Percentiles rank a stretch among this genome's conserved stretches.
Evolutionary conservation across 2,113 vertebrate species (phyloP).

Genomic region (Ageneiosus marmoratus): DNA sequence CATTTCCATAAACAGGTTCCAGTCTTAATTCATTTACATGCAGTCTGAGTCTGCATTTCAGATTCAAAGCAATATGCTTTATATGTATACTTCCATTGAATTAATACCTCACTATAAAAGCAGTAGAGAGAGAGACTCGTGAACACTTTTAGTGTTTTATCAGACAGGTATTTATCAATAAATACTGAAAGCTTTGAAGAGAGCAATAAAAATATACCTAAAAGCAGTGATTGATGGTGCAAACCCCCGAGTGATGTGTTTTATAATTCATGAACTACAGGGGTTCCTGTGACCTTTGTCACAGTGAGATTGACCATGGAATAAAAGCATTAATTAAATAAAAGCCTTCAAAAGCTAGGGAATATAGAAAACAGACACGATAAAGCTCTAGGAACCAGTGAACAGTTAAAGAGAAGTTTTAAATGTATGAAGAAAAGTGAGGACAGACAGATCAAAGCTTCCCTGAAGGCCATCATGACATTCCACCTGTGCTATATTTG

Average conservation of each 20-base stretch:
- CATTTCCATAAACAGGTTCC: not conserved
- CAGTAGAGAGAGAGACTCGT: not conserved
- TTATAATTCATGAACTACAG: slow-evolving; percentile 15
- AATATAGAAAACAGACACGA: not conserved
- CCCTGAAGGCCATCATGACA: not conserved
- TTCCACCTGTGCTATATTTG: not conserved
- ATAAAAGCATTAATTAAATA: not conserved
- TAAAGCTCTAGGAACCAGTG: not conserved
- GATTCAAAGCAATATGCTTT: not conserved
- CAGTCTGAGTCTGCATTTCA: not conserved
- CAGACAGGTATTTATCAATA: not conserved
- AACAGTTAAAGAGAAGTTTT: not conserved
- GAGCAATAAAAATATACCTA: slow-evolving; percentile 9
- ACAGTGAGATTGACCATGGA: not conserved
- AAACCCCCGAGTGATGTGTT: slow-evolving; percentile 2
- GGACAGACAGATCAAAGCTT: slow-evolving; percentile 4
- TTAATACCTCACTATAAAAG: not conserved
- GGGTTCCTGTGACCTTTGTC: slow-evolving; percentile 9
- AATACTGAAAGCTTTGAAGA: not conserved
- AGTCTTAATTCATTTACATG: not conserved
- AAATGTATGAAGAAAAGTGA: not conserved
- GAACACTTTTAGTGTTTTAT: not conserved
- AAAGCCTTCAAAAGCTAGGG: not conserved
- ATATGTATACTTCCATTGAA: not conserved
- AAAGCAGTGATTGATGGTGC: not conserved